Percentiles rank a stretch among this genome's conserved stretches.
Conservation (phyloP, 2,888 invertebrate species). For the Blastobasis adustella region DNA sequence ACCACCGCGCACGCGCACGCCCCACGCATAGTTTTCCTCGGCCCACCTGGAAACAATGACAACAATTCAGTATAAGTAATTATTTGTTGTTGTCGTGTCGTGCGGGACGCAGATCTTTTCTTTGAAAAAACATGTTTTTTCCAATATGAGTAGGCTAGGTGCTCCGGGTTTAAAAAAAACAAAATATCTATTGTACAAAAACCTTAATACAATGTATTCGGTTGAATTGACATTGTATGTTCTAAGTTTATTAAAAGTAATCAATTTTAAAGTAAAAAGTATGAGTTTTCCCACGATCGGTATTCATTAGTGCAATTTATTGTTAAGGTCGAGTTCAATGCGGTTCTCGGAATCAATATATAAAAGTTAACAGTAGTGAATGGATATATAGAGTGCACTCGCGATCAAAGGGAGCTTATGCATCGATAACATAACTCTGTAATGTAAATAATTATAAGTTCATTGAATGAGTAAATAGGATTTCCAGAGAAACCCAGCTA, state of each 20-base stretch:
- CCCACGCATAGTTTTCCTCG: conserved; percentile 73
- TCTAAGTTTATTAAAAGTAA: background rate
- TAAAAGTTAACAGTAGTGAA: background rate
- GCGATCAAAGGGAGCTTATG: background rate
- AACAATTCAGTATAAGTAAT: background rate
- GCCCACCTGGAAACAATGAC: conserved; percentile 56
- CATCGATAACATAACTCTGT: conserved; percentile 1
- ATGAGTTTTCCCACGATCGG: background rate
- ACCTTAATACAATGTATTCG: no score
- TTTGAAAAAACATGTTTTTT: no score
- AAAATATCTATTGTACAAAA: no score
- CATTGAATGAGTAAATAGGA: background rate
- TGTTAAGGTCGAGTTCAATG: background rate
- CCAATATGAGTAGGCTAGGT: no score
- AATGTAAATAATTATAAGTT: conserved; percentile 1
- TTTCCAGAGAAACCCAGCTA: conserved; percentile 4
- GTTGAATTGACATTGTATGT: no score
- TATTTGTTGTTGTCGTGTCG: no score
- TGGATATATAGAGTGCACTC: background rate
- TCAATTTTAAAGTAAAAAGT: background rate
- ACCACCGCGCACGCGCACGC: conserved; percentile 72
- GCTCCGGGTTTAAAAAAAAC: no score
- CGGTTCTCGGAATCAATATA: conserved; percentile 2
- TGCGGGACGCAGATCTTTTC: no score
- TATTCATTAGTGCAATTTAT: background rate